Percentiles rank a stretch among this genome's conserved stretches.
Conservation (phyloP, 2,888 invertebrate species). For the Chrysopilus asiliformis region DNA sequence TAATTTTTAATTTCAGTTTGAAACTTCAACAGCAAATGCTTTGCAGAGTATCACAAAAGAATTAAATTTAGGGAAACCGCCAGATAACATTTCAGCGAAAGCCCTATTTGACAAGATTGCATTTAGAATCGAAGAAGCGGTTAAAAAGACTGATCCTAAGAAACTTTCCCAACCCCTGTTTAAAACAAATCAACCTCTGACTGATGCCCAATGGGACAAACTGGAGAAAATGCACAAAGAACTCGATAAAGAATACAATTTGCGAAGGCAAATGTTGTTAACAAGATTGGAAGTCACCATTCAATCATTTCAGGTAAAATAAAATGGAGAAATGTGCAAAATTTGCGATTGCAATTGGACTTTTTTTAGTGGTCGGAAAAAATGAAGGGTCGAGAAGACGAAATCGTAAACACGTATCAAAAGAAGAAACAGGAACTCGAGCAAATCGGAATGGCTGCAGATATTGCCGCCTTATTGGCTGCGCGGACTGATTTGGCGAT, state of each 20-base stretch:
- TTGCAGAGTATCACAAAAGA: slow-evolving; percentile 66
- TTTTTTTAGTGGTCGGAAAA: slow-evolving; percentile 64
- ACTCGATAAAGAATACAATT: slow-evolving; percentile 67
- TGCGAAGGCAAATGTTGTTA: slow-evolving; percentile 73
- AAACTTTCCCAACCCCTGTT: slow-evolving; percentile 67
- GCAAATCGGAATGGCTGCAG: slow-evolving; percentile 10
- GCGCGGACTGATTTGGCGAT: slow-evolving; percentile 70
- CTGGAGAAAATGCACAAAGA: slow-evolving; percentile 56
- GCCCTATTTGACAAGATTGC: slow-evolving; percentile 66
- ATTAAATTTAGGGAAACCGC: slow-evolving; percentile 75
- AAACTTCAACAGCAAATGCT: slow-evolving; percentile 67
- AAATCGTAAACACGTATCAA: slow-evolving; percentile 47
- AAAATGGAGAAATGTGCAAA: slow-evolving; percentile 8
- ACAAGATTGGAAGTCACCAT: slow-evolving; percentile 91
- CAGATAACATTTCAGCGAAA: slow-evolving; percentile 62
- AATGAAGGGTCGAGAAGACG: slow-evolving; percentile 56
- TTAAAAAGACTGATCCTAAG: slow-evolving; percentile 41
- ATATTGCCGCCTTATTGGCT: slow-evolving; percentile 67
- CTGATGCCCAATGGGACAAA: slow-evolving; percentile 70
- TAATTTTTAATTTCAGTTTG: slow-evolving; percentile 45
- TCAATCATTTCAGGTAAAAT: slow-evolving; percentile 76
- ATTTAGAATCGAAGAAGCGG: slow-evolving; percentile 50
- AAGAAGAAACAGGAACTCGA: slow-evolving; percentile 41
- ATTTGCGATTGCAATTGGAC: slow-evolving; percentile 6
- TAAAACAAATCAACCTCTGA: slow-evolving; percentile 47